These are phyloP conservation scores for Asarcornis scutulata DNA, from an alignment of 2,113 vertebrate genomes.

Conservation along the genomic window DNA sequence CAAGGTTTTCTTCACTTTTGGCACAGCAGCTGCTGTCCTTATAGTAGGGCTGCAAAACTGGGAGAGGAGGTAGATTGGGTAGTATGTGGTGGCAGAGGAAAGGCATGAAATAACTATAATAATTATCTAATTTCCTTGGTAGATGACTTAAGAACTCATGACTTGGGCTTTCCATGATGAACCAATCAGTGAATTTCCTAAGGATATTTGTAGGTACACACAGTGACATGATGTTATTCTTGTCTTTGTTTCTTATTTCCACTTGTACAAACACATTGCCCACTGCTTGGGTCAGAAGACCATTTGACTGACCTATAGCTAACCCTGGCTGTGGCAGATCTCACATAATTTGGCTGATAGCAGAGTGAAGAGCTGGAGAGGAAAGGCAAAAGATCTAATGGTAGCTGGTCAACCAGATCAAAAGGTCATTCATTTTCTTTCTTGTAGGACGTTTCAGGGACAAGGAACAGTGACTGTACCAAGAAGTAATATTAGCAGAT, in stretches of 20 bases:
- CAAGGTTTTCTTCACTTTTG: not conserved
- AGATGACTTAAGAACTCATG: conserved; percentile 31
- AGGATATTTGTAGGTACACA: not conserved
- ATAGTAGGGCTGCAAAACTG: not conserved
- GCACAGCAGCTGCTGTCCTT: not conserved
- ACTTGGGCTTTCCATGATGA: not conserved
- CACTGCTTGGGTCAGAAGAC: not conserved
- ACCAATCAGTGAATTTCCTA: not conserved
- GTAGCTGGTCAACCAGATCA: not conserved
- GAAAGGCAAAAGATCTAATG: not conserved
- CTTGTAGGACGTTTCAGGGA: not conserved
- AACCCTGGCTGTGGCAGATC: not conserved
- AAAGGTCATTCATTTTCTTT: not conserved
- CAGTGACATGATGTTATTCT: not conserved
- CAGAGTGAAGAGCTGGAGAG: not conserved
- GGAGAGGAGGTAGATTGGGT: not conserved
- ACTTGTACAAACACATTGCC: not conserved
- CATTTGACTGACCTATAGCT: not conserved
- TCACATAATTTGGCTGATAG: not conserved
- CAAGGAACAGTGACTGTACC: not conserved
- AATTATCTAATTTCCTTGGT: conserved; percentile 20
- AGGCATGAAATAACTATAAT: not conserved
- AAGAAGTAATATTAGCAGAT: not conserved
- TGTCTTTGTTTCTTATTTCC: not conserved
- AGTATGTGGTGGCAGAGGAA: not conserved